Evolutionary conservation across 2,888 invertebrate species (phyloP).

Genomic region (Archaeoteleia sp.): DNA sequence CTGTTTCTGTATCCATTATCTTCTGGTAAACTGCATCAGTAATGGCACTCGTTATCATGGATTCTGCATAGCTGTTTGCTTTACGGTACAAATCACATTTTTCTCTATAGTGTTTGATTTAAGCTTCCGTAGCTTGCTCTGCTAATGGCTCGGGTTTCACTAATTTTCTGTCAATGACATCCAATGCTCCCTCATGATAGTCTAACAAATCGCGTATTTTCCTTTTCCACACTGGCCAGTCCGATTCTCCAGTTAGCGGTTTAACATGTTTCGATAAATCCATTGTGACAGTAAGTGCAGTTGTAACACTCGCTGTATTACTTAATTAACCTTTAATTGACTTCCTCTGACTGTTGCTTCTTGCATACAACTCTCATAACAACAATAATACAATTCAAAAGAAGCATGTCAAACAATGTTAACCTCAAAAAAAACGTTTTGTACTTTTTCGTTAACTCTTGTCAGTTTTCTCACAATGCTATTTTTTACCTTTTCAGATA

Average conservation of each 20-base stretch:
- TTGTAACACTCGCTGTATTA: neutral
- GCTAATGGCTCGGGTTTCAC: conserved; percentile 37
- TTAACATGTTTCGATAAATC: conserved; percentile 54
- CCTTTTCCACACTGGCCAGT: conserved; percentile 61
- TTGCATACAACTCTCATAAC: too few species aligned
- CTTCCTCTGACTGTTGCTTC: neutral
- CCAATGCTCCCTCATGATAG: conserved; percentile 60
- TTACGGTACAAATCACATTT: conserved; percentile 55
- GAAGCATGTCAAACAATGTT: too few species aligned
- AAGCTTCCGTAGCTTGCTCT: conserved; percentile 9
- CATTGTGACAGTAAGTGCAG: neutral
- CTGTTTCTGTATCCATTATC: conserved; percentile 64
- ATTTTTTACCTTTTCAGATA: neutral
- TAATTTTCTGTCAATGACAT: conserved; percentile 56
- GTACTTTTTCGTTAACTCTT: neutral
- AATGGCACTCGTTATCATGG: conserved; percentile 61
- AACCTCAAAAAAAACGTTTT: neutral
- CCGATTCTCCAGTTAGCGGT: conserved; percentile 51
- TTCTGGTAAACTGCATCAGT: conserved; percentile 63
- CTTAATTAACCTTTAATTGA: neutral
- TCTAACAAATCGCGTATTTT: conserved; percentile 61
- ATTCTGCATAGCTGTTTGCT: conserved; percentile 65
- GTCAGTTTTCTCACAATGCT: neutral
- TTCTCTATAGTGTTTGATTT: conserved; percentile 43
- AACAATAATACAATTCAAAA: too few species aligned